A percentile compares a stretch with the other conserved stretches of the same genome.
Conservation (phyloP, 2,113 vertebrate species). For the Solea solea region DNA sequence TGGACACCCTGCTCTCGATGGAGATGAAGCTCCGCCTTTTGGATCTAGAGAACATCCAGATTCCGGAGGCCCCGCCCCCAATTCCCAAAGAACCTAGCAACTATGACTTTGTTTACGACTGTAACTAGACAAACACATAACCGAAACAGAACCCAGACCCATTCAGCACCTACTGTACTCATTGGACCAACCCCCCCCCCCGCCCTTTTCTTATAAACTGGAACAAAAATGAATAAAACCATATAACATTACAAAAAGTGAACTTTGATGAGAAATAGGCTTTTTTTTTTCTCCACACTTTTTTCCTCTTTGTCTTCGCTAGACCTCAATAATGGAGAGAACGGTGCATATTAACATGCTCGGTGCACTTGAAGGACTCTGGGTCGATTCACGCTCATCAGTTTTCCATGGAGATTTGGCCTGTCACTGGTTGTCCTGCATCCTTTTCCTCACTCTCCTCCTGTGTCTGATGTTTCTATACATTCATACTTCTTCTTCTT, state of each 20-base stretch:
- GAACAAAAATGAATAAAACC: conserved; percentile 77
- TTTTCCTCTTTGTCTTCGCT: conserved; percentile 67
- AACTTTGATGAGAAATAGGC: conserved; percentile 68
- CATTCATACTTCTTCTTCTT: conserved; percentile 20
- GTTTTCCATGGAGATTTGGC: conserved; percentile 56
- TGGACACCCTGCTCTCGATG: conserved; percentile 98
- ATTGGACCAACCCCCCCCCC: conserved; percentile 73
- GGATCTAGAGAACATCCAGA: conserved; percentile 99
- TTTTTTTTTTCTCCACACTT: too few species aligned
- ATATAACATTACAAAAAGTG: conserved; percentile 32
- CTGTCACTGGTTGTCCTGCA: conserved; percentile 23
- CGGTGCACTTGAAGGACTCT: conserved; percentile 55
- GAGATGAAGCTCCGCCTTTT: conserved; percentile 99
- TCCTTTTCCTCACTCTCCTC: conserved; percentile 41
- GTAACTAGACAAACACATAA: conserved; percentile 85
- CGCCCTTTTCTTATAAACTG: conserved; percentile 71
- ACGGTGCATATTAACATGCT: conserved; percentile 48
- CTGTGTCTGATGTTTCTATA: conserved; percentile 39
- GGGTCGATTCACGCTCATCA: conserved; percentile 33
- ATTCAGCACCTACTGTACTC: conserved; percentile 64
- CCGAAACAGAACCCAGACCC: conserved; percentile 16
- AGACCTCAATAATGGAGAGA: conserved; percentile 53
- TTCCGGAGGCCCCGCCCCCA: conserved; percentile 95
- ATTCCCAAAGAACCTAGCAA: conserved; percentile 99
- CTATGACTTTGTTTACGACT: conserved; percentile 99